Evolutionary conservation across 2,888 invertebrate species (phyloP).

Genomic region (Fissipunctia ypsillon): DNA sequence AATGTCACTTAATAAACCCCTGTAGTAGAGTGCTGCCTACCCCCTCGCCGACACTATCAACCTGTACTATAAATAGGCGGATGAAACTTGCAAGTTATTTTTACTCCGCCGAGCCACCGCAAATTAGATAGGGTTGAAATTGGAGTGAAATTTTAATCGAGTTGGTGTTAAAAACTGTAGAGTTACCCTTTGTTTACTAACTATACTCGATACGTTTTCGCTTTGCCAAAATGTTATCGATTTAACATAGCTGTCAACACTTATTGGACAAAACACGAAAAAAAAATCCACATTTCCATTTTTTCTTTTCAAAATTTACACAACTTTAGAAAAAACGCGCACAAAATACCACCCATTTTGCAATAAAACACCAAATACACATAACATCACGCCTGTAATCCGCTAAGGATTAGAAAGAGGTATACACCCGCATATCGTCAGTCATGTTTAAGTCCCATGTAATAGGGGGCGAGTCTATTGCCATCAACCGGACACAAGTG

Average conservation of each 20-base stretch:
- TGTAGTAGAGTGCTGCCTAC: not conserved
- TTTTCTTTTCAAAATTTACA: no score
- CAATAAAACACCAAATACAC: not conserved
- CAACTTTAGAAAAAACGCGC: not conserved
- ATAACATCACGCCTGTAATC: not conserved
- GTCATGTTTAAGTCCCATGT: not conserved
- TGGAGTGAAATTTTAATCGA: slow-evolving; percentile 61
- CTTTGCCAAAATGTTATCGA: not conserved
- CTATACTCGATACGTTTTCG: slow-evolving; percentile 11
- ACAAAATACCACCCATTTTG: not conserved
- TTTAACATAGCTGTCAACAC: not conserved
- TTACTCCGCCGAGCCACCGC: slow-evolving; percentile 42
- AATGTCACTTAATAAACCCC: not conserved
- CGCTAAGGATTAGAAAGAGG: not conserved
- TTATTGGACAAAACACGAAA: not conserved
- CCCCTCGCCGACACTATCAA: not conserved
- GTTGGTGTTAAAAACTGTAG: slow-evolving; percentile 21
- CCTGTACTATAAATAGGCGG: slow-evolving; percentile 26
- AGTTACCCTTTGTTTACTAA: slow-evolving; percentile 7
- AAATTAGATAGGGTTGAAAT: slow-evolving; percentile 59
- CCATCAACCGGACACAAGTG: not conserved
- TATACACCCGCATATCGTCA: not conserved
- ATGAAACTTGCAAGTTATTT: slow-evolving; percentile 54
- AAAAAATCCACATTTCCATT: no score
- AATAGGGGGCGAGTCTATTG: not conserved